Base-by-base conservation (phyloP, 92 coral and sea anemone species). In the Diadumene lineata region DNA sequence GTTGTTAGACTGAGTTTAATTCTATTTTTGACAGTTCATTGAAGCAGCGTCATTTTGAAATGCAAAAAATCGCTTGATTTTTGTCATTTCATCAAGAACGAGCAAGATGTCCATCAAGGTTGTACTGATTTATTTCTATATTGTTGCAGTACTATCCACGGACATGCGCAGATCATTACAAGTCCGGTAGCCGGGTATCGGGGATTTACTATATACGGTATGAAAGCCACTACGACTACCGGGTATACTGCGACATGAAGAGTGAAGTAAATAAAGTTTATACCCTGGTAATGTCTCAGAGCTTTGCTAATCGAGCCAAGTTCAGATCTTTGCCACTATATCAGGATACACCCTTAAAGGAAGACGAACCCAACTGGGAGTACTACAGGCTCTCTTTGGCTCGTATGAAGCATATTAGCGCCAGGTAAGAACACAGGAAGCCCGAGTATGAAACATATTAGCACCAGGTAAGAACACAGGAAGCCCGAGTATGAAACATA, bases 291-390 rank as follows among this genome's bases (percentile, higher is more conserved):
- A 58, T 72, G 74, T 84, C 88, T 23, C 70, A 50, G 77, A 76
- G 25, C 33, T 43, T 56, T 68, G 43, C 53, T 10, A 43, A 74
- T 30, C 44, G 79, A 33, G 79, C 11, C 15, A 13, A 74, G 22
- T 74, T 60, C 18, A 19, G 32, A 23, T 1, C 0, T 11, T 1
- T 22, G 58, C 21, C 68, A 3, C 43, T 82, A 1, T 76, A 23
- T 38, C 25, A n/a, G 0, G 43, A 82, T 56, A 46, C 38, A 11
- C 84, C 88, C 16, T 15, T 65, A 50, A 67, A 33, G 57, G 75
- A 84, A 58, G 65, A 72, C 17, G 31, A 34, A 43, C 89, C 89
- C 1, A 71, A 66, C 77, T 85, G 89, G 89, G 79, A 80, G 46
- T 50, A 31, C 64, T 85, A 68, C 55, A 65, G 90, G 19, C 38